Evolutionary conservation across 2,797 vertebrate genomes (phyloP), one percentile per base, ranked within the genome.

Genomic region (Spheniscus humboldti): DNA sequence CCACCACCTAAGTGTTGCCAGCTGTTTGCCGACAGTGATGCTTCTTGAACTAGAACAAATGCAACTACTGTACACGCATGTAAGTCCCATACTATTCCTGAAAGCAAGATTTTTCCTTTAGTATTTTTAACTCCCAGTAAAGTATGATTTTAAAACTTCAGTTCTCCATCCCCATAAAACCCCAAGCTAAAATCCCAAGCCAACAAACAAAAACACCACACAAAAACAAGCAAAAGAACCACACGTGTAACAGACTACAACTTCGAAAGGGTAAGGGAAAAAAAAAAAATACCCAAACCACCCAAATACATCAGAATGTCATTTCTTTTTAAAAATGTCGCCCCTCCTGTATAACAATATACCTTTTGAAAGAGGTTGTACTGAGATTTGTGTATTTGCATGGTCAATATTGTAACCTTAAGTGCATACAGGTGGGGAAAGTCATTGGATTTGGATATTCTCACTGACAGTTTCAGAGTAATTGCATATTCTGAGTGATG

Each of bases 381-480:
- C 18, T 23, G 22, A 68, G 60, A 43, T 31, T 7, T 22, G 4
- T 28, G 17, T 47, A 17, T n/a, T 66, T 62, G 23, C 19, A 10
- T 6, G 10, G 24, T 28, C 27, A 55, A 25, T 62, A n/a, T 3
- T 45, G 37, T 16, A 76, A 74, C 6, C 23, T 52, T 18, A 68
- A 12, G 10, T 0, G 4, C 9, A 20, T 10, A 56, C 1, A 13
- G 37, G 64, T 8, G 1, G 5, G 23, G 13, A 45, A 76, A 27
- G 15, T 63, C 1, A 37, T 2, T 47, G 24, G 11, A 71, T 81
- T 45, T 63, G 56, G 37, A 66, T 62, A 66, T 13, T 77, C n/a
- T 45, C 43, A 81, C 5, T 2, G 0, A 62, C 12, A 20, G 6
- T 45, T 90, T 56, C 53, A 48, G 45, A 68, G 7, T 72, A 79